Evolutionary conservation across 53 echinoderm and acorn worm genomes (phyloP), one percentile per base, ranked within the genome.

Genomic region (Paracentrotus lividus): DNA sequence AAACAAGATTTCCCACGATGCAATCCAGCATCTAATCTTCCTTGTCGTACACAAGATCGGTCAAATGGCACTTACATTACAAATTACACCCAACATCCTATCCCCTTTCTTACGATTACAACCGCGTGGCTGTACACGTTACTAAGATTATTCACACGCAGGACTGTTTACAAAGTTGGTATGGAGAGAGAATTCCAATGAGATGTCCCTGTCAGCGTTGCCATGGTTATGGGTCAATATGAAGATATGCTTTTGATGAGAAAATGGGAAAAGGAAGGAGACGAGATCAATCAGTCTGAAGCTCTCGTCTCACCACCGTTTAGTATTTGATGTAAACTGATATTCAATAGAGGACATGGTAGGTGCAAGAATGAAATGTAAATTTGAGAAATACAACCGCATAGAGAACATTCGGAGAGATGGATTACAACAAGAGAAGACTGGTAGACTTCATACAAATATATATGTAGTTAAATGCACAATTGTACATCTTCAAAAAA

Each of bases 141-240:
- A 44, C 65, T 89, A n/a, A n/a, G 89, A 89, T 89, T 89, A 89
- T 65, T 61, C 89, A 42, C 60, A 56, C 26, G 38, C 66, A 66
- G 65, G 66, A 65, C 42, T 42, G 34, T 34, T 86, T 86, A 86
- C 44, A 89, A 89, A 89, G 65, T 89, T 40, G 66, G 44, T 26
- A 66, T 26, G 58, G 55, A 87, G 58, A 45, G 89, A 42, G 89
- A 89, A 89, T 89, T 89, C 61, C 65, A 64, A 61, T 64, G 64
- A 61, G 89, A 89, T 20, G 14, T 27, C 43, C 58, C 42, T 89
- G 89, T 89, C 89, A 89, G 8, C 5, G 64, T 89, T 89, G 66
- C 44, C 89, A 64, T 61, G 89, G 89, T 26, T 45, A 89, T 33
- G 58, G 89, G 89, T 89, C 89, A 89, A 89, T 89, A 89, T 64